Conservation (phyloP, 2,888 invertebrate genomes). For the Ectemnius continuus region DNA sequence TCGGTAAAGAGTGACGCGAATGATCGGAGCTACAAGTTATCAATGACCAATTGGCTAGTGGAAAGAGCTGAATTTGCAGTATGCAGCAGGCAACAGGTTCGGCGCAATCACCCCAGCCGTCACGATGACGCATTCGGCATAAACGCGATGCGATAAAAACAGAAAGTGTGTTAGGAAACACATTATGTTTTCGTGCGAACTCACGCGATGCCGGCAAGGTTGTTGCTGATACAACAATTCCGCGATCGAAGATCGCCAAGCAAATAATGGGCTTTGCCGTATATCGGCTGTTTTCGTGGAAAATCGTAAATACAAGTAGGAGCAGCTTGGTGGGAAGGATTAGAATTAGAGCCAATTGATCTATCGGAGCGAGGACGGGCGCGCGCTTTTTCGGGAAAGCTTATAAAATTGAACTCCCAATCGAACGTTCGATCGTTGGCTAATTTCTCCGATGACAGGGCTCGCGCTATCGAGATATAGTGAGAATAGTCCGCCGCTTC, state of each 20-base stretch:
- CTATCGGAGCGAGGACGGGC: no score
- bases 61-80: slow-evolving; percentile 13
- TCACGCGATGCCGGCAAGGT: neutral
- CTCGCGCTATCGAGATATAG: slow-evolving; percentile 28
- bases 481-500: neutral
- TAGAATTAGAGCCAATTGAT: no score
- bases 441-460: neutral
- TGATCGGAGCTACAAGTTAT: slow-evolving; percentile 23
- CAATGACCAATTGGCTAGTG: slow-evolving; percentile 2
- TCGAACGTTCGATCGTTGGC: no score
- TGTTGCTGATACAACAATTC: neutral
- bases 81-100: neutral
- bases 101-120: neutral
- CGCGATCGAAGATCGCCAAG: slow-evolving; percentile 1
- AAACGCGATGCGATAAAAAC: neutral
- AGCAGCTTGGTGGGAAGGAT: no score
- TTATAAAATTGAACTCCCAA: no score
- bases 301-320: no score
- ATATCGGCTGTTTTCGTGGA: no score
- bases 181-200: slow-evolving; percentile 9
- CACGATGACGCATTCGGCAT: slow-evolving; percentile 8
- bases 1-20: neutral
- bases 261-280: neutral
- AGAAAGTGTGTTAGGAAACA: slow-evolving; percentile 26
- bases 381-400: no score